Base-by-base conservation (phyloP, 2,888 invertebrate genomes). In the Athetis lepigone region DNA sequence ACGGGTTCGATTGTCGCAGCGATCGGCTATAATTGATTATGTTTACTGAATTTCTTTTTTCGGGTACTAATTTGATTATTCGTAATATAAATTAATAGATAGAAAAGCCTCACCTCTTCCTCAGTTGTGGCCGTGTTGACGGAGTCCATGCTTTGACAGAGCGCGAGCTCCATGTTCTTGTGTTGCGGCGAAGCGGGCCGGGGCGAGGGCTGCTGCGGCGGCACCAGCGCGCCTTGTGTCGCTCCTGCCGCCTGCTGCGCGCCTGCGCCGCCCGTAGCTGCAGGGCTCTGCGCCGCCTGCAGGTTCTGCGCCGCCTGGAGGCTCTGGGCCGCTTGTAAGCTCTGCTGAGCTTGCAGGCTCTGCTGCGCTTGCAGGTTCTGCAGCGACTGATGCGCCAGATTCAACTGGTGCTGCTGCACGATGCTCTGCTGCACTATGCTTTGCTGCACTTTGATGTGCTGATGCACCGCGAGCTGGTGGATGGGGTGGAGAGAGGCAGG, bases 71-170 rank as follows among this genome's bases (percentile, higher is more conserved):
- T 47, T 21, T 51, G 16, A 13, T 33, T 33, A 33, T 33, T 13
- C 33, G 13, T 33, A 33, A 33, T 33, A 13, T 13, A 13, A 33
- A 33, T 29, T 11, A 29, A 56, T 36, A 7, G n/a, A 25, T 1
- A 7, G 9, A 47, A 6, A 0, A 40, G 3, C n/a, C 97, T 96
- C 88, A 99, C 99, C 98, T 99, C 99, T 96, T 99, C 99, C 96
- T 99, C 99, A 92, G 98, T 98, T 92, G 98, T 98, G 90, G 97
- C 97, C 85, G 98, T 98, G 95, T 98, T 98, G 91, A 99, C 99
- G 86, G 98, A 98, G 96, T 99, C 99, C 98, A 99, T 98, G 96
- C 98, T 98, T 95, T 99, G 98, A 92, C 98, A 98, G 89, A 98
- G 96, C 87, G 98, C 97, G 90, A 97, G 96, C 89, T 95, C 95